Evolutionary conservation across 2,888 invertebrate species (phyloP).

Genomic region (Trichopoda pennipes): DNA sequence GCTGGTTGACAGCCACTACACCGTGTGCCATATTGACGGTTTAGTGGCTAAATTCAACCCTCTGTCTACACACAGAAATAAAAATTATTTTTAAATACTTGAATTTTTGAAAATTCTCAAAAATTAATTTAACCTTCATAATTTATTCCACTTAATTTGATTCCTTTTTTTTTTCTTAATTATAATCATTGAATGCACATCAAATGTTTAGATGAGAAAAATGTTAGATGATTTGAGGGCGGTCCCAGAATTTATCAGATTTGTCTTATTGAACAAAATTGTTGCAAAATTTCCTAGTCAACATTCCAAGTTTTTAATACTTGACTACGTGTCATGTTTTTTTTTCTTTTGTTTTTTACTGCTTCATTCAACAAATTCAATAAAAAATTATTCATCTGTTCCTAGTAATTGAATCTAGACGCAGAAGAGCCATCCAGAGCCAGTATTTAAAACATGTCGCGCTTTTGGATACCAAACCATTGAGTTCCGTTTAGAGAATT

Average conservation of each 20-base stretch:
- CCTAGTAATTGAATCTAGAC: no score
- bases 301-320: no score
- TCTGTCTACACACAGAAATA: constrained; percentile 32
- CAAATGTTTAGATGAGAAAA: constrained; percentile 28
- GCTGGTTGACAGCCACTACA: constrained; percentile 72
- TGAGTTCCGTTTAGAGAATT: no score
- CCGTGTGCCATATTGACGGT: constrained; percentile 68
- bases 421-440: no score
- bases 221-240: background rate
- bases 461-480: no score
- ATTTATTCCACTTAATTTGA: constrained; percentile 21
- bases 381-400: no score
- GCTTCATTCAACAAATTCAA: no score
- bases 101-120: constrained; percentile 64
- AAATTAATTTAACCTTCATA: constrained; percentile 46
- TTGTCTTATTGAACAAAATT: no score
- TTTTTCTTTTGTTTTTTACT: no score
- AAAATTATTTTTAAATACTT: constrained; percentile 67
- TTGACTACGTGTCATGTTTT: no score
- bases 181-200: background rate
- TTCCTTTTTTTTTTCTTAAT: constrained; percentile 12
- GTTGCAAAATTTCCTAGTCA: no score
- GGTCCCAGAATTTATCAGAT: background rate
- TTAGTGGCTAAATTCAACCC: constrained; percentile 28
- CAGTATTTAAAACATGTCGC: no score